Evolutionary conservation across 2,888 invertebrate species (phyloP).

Genomic region (Papilio gigon): DNA sequence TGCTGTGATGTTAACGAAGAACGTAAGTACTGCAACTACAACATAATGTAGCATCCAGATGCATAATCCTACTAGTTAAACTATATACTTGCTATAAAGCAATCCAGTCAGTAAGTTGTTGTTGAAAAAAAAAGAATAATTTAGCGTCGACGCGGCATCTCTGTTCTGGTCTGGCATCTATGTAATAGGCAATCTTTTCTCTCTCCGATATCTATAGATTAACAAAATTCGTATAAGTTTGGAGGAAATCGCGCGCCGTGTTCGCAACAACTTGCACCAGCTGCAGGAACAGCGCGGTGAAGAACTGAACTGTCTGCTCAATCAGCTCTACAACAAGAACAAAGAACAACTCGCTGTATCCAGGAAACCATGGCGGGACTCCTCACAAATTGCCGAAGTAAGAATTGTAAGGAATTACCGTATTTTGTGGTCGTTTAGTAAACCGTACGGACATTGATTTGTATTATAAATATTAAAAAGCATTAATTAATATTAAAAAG

Average conservation of each 20-base stretch:
- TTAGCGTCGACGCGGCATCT: no score
- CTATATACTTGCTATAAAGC: no score
- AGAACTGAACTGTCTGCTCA: constrained; percentile 48
- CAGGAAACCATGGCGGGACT: constrained; percentile 48
- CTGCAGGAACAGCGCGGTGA: constrained; percentile 49
- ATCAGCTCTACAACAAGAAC: constrained; percentile 65
- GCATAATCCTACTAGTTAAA: no score
- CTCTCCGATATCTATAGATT: constrained; percentile 47
- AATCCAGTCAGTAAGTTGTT: no score
- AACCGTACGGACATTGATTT: no score
- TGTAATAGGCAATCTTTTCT: background rate
- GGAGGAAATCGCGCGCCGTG: constrained; percentile 57
- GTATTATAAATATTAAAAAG: no score
- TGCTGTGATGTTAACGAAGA: constrained; percentile 53
- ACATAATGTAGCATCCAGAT: constrained; percentile 1
- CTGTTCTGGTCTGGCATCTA: no score
- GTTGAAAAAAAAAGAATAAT: no score
- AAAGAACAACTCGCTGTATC: constrained; percentile 56
- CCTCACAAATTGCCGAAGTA: constrained; percentile 60
- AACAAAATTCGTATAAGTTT: constrained; percentile 58
- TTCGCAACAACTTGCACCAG: constrained; percentile 53
- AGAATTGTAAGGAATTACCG: constrained; percentile 35
- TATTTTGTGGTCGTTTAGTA: background rate
- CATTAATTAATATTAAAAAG: no score
- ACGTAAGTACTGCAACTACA: constrained; percentile 52